These are phyloP conservation scores for Ibidorhyncha struthersii DNA, from an alignment of 2,113 vertebrate species.

Conservation along the genomic window DNA sequence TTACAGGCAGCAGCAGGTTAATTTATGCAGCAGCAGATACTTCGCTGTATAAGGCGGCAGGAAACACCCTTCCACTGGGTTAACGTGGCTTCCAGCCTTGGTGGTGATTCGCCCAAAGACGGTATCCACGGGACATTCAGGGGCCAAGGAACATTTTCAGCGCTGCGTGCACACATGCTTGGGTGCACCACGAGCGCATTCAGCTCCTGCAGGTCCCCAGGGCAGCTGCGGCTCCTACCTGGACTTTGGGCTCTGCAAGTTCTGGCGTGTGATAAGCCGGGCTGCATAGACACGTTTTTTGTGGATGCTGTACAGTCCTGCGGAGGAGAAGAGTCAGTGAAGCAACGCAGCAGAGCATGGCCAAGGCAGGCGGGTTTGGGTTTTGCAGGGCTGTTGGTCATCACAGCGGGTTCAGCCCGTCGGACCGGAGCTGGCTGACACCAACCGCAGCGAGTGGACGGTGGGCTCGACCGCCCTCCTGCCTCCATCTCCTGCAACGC, in stretches of 20 bases:
- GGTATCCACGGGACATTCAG: rapidly evolving
- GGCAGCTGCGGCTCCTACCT: constrained; percentile 75
- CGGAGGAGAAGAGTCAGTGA: background rate
- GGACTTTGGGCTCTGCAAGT: constrained; percentile 92
- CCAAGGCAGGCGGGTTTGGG: background rate
- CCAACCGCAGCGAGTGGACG: rapidly evolving
- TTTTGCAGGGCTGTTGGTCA: background rate
- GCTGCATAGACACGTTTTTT: constrained; percentile 91
- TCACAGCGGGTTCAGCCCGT: background rate
- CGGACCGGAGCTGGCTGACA: background rate
- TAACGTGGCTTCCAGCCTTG: background rate
- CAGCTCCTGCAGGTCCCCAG: background rate
- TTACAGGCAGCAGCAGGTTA: background rate
- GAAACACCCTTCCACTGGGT: background rate
- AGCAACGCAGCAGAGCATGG: rapidly evolving
- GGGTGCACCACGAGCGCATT: no score
- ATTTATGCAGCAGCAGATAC: no score
- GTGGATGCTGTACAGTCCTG: constrained; percentile 91
- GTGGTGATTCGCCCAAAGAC: background rate
- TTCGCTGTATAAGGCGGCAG: rapidly evolving
- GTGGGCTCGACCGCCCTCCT: background rate
- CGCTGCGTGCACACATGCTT: rapidly evolving
- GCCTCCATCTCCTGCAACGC: background rate
- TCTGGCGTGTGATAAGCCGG: constrained; percentile 87
- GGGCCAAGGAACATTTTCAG: background rate